Evolutionary conservation across 2,888 invertebrate species (phyloP).

Genomic region (Eucriotettix oculatus): DNA sequence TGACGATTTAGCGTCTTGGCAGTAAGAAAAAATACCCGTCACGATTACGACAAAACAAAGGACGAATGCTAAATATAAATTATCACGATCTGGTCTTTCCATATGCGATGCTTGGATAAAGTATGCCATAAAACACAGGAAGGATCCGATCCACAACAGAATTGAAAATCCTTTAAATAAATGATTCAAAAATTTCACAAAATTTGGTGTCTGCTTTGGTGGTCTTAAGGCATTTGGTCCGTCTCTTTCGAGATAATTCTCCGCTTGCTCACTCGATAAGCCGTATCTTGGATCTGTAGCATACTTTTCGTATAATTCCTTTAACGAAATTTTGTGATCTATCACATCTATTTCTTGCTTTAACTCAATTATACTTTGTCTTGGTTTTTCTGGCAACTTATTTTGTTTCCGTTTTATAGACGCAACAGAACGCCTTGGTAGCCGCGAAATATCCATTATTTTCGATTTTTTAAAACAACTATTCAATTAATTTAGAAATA

Average conservation of each 20-base stretch:
- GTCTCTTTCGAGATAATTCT: not conserved
- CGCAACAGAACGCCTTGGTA: not conserved
- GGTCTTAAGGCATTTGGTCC: not conserved
- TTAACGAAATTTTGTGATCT: not conserved
- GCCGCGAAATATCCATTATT: no score
- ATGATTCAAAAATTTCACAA: not conserved
- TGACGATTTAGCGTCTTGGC: conserved; percentile 53
- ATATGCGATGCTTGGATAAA: not conserved
- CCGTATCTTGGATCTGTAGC: not conserved
- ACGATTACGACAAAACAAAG: conserved; percentile 48
- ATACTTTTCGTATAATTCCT: not conserved
- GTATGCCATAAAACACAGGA: not conserved
- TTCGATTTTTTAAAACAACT: no score
- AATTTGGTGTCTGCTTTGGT: not conserved
- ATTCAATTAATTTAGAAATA: no score
- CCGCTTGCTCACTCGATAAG: not conserved
- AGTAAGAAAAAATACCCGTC: conserved; percentile 55
- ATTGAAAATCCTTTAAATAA: not conserved
- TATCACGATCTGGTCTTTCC: not conserved
- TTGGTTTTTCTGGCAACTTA: not conserved
- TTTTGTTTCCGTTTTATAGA: not conserved
- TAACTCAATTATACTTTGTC: not conserved
- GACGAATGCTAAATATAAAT: conserved; percentile 41
- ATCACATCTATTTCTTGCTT: not conserved
- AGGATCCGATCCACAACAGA: not conserved